Percentiles rank a stretch among this genome's conserved stretches.
These are phyloP conservation scores for Elysia crispata DNA, from an alignment of 2,888 invertebrate genomes.

Conservation along the genomic window DNA sequence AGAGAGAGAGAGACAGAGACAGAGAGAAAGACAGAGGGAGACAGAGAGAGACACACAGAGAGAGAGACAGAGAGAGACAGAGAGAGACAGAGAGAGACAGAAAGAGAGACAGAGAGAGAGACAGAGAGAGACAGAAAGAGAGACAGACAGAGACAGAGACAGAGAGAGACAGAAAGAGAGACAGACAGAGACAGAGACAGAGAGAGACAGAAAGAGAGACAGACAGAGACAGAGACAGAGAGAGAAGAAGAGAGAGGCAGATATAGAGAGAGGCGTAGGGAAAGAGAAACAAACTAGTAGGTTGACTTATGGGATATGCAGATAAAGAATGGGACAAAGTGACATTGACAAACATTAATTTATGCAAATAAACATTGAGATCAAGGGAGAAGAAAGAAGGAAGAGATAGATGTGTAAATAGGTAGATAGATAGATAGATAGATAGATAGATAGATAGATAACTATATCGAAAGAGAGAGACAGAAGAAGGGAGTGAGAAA, in stretches of 20 bases:
- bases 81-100: neutral
- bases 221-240: neutral
- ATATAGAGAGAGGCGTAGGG: neutral
- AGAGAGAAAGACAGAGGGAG: neutral
- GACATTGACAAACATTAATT: too few species aligned
- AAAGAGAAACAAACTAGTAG: neutral
- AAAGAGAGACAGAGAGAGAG: constrained; percentile 5
- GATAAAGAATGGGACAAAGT: too few species aligned
- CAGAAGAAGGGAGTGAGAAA: too few species aligned
- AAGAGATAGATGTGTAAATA: too few species aligned
- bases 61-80: neutral
- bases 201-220: neutral
- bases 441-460: too few species aligned
- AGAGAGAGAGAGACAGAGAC: neutral
- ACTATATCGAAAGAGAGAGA: too few species aligned
- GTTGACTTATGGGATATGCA: too few species aligned
- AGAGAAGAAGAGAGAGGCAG: neutral
- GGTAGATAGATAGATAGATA: too few species aligned
- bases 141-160: constrained; percentile 6
- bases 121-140: neutral
- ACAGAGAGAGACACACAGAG: neutral
- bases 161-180: neutral
- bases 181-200: constrained; percentile 14
- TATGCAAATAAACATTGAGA: too few species aligned
- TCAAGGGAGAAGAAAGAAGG: neutral